Base-by-base conservation (phyloP, 2,888 invertebrate species). In the Matsumyia berberina region DNA sequence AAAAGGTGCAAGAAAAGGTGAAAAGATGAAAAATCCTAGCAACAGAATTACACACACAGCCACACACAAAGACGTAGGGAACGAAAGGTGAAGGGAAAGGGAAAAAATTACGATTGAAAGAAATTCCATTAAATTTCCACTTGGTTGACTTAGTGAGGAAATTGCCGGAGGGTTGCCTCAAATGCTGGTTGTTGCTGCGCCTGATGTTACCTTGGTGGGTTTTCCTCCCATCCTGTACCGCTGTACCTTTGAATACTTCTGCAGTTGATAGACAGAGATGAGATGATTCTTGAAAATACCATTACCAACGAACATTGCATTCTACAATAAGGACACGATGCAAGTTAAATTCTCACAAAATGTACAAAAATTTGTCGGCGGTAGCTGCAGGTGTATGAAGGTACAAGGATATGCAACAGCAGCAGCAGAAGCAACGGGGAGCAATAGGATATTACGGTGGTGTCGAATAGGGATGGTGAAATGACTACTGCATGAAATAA, bases 121-220 rank as follows among this genome's bases (percentile, higher is more conserved):
- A 80, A 83, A 83, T 64, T 83, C 83, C 78, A 83, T 83, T 83
- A 78, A 78, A 83, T 78, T 83, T 83, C 73, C 83, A 78, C 83
- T 78, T 69, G 83, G 78, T 44, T 83, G 72, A 73, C 67, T 78
- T 62, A 62, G 83, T 73, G 78, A 73, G 73, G 67, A 83, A 83
- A 73, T 78, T 83, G 62, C 78, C 66, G 46, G 44, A 62, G 78
- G 72, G 72, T 37, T n/a, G 60, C 42, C 19, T 29, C 35, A 37
- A 39, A 60, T 70, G 19, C 24, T 24, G 35, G 19, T 35, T 24
- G n/a, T 11, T 46, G 24, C 5, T 37, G 37, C 44, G 6, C 29
- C 55, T 55, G 35, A 33, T 46, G 74, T 12, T 66, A 49, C 64
- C 58, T 74, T 53, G 4, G 7, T 29, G 29, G 29, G 64, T 37